Base-by-base conservation (phyloP, 2,888 invertebrate species). In the Stenurella melanura region DNA sequence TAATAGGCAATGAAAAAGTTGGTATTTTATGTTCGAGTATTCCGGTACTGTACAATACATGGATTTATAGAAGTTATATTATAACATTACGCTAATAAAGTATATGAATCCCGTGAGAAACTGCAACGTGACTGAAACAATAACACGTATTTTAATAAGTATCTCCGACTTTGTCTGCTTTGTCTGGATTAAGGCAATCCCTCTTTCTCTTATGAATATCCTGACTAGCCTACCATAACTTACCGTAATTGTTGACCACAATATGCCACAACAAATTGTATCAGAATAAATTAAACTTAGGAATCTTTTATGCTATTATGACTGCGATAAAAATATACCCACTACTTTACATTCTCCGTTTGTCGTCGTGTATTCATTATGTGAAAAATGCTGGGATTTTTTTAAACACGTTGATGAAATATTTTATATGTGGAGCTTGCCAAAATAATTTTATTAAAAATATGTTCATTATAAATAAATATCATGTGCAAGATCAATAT, bases 81-180 rank as follows among this genome's bases (percentile, higher is more conserved):
- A 83, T 77, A 77, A 83, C 84, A 85, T 86, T 86, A 85, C 82
- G 79, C 83, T 86, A 85, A 86, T 86, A 87, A 86, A 87, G 85
- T 85, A 86, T 85, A 84, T 86, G 83, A 75, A 86, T 88, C 87
- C 89, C 89, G 89, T 89, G 89, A 89, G 89, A 89, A 89, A 89
- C 88, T 84, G 85, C 88, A 89, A 89, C 89, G 89, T 89, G 89
- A 89, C 89, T 88, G 85, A 88, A 89, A 89, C 89, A 88, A 89
- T 89, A 89, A 89, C 88, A 88, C 88, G 89, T 89, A 89, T 89
- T 89, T 89, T 89, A 89, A 89, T 89, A 89, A 89, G 88, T 88
- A 86, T 84, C 75, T 81, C 83, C 78, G 73, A 86, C 87, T 82
- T 84, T 83, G 80, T 87, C 83, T 78, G 26, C 78, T 69, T 77